These are phyloP conservation scores for Podarcis cretensis DNA, from an alignment of 2,113 vertebrate species.

Conservation along the genomic window DNA sequence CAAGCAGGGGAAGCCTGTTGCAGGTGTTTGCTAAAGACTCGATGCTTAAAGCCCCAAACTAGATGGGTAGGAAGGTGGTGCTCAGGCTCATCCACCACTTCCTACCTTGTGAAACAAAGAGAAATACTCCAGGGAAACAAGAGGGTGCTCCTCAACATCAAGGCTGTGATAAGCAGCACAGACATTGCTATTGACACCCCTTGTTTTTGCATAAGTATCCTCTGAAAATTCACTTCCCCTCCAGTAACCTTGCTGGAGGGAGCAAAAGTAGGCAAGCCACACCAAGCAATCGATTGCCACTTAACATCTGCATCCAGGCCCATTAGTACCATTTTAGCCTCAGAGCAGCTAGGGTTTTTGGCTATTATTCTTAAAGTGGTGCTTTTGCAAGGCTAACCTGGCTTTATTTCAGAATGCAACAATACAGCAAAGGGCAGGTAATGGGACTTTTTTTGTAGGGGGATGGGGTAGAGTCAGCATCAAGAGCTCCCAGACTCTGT, in stretches of 20 bases:
- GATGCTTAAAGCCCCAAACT: not conserved
- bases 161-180: not conserved
- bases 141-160: not conserved
- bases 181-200: not conserved
- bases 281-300: constrained; percentile 9
- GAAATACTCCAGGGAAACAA: not conserved
- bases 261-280: constrained; percentile 14
- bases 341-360: not conserved
- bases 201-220: too few relatives aligned
- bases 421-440: too few relatives aligned
- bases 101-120: not conserved
- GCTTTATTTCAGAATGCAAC: not conserved
- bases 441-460: too few relatives aligned
- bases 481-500: too few relatives aligned
- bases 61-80: not conserved
- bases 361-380: not conserved
- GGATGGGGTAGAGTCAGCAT: too few relatives aligned
- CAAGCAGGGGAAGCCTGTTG: too few relatives aligned
- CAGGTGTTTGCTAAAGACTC: too few relatives aligned
- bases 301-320: fast-evolving
- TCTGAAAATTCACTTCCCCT: too few relatives aligned
- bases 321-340: not conserved
- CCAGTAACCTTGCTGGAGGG: not conserved
- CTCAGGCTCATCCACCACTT: not conserved
- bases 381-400: not conserved